Evolutionary conservation across 2,888 invertebrate species (phyloP).

Genomic region (Eretmocerus hayati): DNA sequence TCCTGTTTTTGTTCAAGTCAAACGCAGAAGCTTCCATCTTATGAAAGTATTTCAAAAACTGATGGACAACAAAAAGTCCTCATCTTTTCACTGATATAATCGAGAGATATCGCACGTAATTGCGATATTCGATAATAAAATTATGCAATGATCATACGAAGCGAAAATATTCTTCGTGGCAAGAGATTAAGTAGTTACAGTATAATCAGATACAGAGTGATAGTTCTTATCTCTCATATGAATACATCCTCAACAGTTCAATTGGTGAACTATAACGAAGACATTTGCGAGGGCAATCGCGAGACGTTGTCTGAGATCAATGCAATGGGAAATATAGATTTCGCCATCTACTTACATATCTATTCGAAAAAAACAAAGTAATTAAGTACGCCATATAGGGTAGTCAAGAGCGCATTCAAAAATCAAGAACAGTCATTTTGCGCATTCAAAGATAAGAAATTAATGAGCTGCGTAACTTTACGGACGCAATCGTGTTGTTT

Average conservation of each 20-base stretch:
- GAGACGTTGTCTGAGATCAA: constrained; percentile 31
- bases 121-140: not conserved
- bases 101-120: too few relatives aligned
- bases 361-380: constrained; percentile 31
- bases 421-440: not conserved
- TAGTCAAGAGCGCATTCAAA: constrained; percentile 32
- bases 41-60: too few relatives aligned
- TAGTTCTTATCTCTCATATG: too few relatives aligned
- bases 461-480: not conserved
- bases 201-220: too few relatives aligned
- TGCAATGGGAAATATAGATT: constrained; percentile 21
- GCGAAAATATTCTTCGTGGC: not conserved
- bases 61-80: too few relatives aligned
- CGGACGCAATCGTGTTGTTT: too few relatives aligned
- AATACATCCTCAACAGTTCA: too few relatives aligned
- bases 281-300: constrained; percentile 15
- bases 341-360: constrained; percentile 30
- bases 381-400: constrained; percentile 32
- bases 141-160: constrained; percentile 7
- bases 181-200: too few relatives aligned
- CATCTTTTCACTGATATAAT: too few relatives aligned
- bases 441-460: not conserved
- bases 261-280: too few relatives aligned
- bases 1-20: too few relatives aligned
- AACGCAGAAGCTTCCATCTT: too few relatives aligned